Evolutionary conservation across 1,140 invertebrate genomes (phyloP).

Genomic region (Bicyclus anynana): DNA sequence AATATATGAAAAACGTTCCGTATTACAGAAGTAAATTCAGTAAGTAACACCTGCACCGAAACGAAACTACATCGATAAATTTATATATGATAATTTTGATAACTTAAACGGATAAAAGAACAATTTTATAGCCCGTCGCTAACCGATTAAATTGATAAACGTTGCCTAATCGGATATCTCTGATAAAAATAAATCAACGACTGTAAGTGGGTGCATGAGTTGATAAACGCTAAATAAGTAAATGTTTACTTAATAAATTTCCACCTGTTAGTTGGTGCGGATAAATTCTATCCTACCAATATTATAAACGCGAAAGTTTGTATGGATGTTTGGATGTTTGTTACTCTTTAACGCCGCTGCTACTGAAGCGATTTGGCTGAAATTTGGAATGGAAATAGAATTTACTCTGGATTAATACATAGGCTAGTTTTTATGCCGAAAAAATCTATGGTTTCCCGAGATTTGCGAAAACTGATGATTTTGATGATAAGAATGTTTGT

Average conservation of each 20-base stretch:
- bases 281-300: no score
- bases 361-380: no score
- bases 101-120: background rate
- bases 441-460: no score
- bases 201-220: background rate
- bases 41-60: background rate
- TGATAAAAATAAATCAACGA: background rate
- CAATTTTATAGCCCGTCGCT: background rate
- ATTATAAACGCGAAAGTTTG: no score
- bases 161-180: conserved; percentile 1
- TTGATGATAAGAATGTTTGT: no score
- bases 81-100: background rate
- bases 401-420: no score
- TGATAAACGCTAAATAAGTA: conserved; percentile 2
- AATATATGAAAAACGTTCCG: no score
- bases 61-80: background rate
- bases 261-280: background rate
- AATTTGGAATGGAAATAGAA: no score
- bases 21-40: background rate
- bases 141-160: conserved; percentile 2
- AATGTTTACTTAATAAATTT: background rate
- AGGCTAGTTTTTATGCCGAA: no score
- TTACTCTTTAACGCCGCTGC: no score
- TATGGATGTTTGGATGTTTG: no score
- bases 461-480: no score